A percentile compares a stretch with the other conserved stretches of the same genome.
phyloP scores from a whole-genome alignment of 2,888 invertebrate genomes.

The Monoplex corrugatus region DNA sequence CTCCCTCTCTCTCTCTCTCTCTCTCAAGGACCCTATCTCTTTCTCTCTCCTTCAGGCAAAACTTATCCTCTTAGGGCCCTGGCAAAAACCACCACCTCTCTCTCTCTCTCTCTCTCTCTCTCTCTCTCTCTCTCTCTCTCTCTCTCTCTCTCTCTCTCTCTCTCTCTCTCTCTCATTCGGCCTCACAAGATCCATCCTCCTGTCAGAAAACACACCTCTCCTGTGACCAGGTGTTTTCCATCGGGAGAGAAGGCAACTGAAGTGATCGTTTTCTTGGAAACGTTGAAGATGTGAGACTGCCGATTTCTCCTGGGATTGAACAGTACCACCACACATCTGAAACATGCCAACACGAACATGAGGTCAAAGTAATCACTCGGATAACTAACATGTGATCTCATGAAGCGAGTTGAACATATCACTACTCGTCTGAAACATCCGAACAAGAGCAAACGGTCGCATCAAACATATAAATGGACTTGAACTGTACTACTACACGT shows the following conservation, averaged over 20 bases:
- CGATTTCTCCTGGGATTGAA: slow-evolving; percentile 93
- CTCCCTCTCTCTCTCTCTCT: no score
- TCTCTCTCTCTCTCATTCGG: background rate
- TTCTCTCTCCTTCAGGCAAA: no score
- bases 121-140: background rate
- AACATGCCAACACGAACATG: no score
- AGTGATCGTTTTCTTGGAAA: slow-evolving; percentile 94
- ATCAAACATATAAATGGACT: no score
- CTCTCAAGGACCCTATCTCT: no score
- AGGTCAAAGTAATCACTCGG: no score
- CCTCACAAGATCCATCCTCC: background rate
- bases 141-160: background rate
- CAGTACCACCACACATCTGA: slow-evolving; percentile 95
- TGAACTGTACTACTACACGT: no score
- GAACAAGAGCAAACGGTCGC: no score
- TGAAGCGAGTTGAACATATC: no score
- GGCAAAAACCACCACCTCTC: background rate
- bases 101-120: background rate
- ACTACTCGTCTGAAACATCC: no score
- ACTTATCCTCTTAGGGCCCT: no score
- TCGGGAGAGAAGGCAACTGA: slow-evolving; percentile 95
- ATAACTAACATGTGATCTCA: no score
- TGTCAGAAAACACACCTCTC: slow-evolving; percentile 85
- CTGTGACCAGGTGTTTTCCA: slow-evolving; percentile 95
- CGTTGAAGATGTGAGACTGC: slow-evolving; percentile 92